phyloP scores from a whole-genome alignment of 2,113 vertebrate genomes.

The Blennius ocellaris region DNA sequence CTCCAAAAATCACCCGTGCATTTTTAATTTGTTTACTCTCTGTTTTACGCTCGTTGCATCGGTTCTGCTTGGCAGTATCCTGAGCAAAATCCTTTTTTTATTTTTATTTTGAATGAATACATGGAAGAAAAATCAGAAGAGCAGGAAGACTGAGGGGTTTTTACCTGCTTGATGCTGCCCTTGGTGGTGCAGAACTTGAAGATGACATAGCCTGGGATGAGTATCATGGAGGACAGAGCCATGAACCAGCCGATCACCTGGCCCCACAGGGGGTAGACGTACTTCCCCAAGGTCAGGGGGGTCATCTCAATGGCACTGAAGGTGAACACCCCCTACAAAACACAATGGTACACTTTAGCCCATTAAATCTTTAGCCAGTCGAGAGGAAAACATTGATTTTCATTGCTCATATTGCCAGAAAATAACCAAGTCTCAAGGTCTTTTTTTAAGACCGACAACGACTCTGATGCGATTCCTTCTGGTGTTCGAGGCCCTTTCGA shows the following conservation, averaged over 20 bases:
- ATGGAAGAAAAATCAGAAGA: too few relatives aligned
- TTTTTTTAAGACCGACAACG: too few relatives aligned
- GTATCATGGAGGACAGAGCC: constrained; percentile 91
- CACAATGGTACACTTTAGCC: not conserved
- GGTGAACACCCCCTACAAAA: constrained; percentile 86
- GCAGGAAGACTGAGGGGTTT: not conserved
- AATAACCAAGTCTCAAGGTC: too few relatives aligned
- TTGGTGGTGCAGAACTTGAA: constrained; percentile 86
- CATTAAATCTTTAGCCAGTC: not conserved
- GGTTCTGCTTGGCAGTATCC: too few relatives aligned
- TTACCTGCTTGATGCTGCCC: constrained; percentile 80
- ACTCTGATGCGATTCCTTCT: too few relatives aligned
- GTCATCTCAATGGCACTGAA: constrained; percentile 94
- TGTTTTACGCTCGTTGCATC: not conserved
- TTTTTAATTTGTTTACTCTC: not conserved
- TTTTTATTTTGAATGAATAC: too few relatives aligned
- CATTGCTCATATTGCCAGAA: too few relatives aligned
- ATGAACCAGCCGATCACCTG: constrained; percentile 90
- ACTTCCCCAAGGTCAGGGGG: constrained; percentile 89
- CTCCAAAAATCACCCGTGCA: too few relatives aligned
- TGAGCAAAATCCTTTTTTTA: not conserved
- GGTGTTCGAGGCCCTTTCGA: too few relatives aligned
- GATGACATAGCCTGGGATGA: constrained; percentile 89
- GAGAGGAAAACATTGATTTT: not conserved
- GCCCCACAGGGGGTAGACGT: constrained; percentile 89